Conservation (phyloP, 2,797 vertebrate species). For the Loris lydekkerianus region DNA sequence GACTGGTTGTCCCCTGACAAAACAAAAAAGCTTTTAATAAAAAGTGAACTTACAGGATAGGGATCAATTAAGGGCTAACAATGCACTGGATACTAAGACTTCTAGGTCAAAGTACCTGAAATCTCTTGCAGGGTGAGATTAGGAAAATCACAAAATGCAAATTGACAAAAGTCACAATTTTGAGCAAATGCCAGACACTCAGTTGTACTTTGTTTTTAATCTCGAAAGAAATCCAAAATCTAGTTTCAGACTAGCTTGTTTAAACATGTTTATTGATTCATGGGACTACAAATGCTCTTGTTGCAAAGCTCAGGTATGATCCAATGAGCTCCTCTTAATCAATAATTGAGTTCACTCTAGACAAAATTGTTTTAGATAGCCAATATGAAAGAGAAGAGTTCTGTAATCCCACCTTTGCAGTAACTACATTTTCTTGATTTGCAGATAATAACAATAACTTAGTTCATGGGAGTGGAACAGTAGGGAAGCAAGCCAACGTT, state of each 20-base stretch:
- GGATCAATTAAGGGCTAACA: slow-evolving; percentile 3
- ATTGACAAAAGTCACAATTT: slow-evolving; percentile 24
- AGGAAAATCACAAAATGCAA: slow-evolving; percentile 27
- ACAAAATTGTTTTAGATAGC: slow-evolving; percentile 10
- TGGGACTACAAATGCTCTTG: not conserved
- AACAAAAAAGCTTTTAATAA: not conserved
- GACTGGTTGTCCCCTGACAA: not conserved
- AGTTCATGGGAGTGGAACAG: not conserved
- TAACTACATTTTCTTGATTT: slow-evolving; percentile 53
- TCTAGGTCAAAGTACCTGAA: slow-evolving; percentile 57
- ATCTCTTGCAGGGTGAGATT: slow-evolving; percentile 15
- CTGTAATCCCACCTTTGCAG: not conserved
- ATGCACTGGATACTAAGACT: not conserved
- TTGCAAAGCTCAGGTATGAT: slow-evolving; percentile 2
- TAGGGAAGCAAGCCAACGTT: slow-evolving; percentile 8
- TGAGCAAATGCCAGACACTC: slow-evolving; percentile 53
- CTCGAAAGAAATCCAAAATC: slow-evolving; percentile 61
- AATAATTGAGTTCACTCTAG: not conserved
- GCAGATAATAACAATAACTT: not conserved
- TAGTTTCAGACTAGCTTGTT: slow-evolving; percentile 62
- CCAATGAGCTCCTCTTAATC: not conserved
- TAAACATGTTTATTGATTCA: slow-evolving; percentile 60
- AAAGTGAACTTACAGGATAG: slow-evolving; percentile 48
- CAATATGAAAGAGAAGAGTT: not conserved
- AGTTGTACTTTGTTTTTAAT: slow-evolving; percentile 48